These are phyloP conservation scores for Protonibea diacanthus DNA, from an alignment of 2,797 vertebrate species.

Conservation along the genomic window DNA sequence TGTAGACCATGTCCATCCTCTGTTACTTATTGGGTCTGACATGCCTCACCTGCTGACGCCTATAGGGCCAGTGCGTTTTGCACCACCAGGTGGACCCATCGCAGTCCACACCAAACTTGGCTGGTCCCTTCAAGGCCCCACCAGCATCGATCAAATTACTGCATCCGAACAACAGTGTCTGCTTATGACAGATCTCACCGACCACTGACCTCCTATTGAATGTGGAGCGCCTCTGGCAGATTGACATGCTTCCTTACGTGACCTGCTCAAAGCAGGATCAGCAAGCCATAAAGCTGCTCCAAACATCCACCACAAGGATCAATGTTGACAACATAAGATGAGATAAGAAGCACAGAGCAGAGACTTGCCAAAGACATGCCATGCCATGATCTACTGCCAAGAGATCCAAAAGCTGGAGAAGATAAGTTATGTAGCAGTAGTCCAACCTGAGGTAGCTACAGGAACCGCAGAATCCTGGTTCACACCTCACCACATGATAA, in stretches of 20 bases:
- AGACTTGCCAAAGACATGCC: constrained; percentile 19
- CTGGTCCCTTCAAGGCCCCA: constrained; percentile 37
- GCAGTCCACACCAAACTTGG: constrained; percentile 28
- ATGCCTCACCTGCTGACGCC: constrained; percentile 42
- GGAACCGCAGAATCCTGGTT: constrained; percentile 4
- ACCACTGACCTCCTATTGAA: constrained; percentile 16
- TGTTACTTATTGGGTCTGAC: constrained; percentile 42
- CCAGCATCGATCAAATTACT: not conserved
- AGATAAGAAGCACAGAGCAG: constrained; percentile 22
- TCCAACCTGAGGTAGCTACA: not conserved
- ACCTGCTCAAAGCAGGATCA: not conserved
- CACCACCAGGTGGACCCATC: not conserved
- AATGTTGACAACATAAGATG: not conserved
- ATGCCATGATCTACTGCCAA: not conserved
- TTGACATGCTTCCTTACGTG: constrained; percentile 28
- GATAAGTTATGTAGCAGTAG: constrained; percentile 2
- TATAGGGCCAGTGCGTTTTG: constrained; percentile 1
- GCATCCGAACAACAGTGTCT: constrained; percentile 8
- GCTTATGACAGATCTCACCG: not conserved
- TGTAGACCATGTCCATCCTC: constrained; percentile 22
- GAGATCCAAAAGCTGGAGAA: constrained; percentile 21
- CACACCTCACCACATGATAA: constrained; percentile 41
- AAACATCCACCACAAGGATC: constrained; percentile 5
- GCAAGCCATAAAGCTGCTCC: constrained; percentile 24
- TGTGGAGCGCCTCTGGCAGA: constrained; percentile 26